A percentile compares a stretch with the other conserved stretches of the same genome.
These are phyloP conservation scores for Meghimatium bilineatum DNA, from an alignment of 2,888 invertebrate species.

Conservation along the genomic window DNA sequence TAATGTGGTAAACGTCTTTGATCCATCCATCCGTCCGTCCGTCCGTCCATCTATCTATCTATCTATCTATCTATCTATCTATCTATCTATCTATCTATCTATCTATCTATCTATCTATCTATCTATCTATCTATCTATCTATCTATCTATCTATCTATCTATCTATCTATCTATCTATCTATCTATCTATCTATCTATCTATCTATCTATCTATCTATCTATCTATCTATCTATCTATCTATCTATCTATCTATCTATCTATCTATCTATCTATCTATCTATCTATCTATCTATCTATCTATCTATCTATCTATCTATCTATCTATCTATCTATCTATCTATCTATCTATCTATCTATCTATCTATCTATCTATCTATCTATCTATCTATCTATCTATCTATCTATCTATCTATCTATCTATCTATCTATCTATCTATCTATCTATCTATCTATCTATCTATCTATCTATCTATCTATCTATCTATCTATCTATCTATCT, in stretches of 20 bases:
- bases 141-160: constrained; percentile 8
- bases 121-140: constrained; percentile 5
- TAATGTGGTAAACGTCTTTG: too few species aligned
- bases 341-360: neutral
- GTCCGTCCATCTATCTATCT: neutral
- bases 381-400: constrained; percentile 18
- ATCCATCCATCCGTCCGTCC: too few species aligned
- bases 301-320: constrained; percentile 6
- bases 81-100: neutral
- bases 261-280: constrained; percentile 8
- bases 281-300: constrained; percentile 12
- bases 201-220: neutral
- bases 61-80: neutral
- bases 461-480: neutral
- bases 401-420: constrained; percentile 18
- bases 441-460: constrained; percentile 18
- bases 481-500: too few species aligned
- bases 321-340: neutral
- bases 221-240: neutral
- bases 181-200: neutral
- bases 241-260: neutral
- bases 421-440: constrained; percentile 18
- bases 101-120: neutral
- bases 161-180: neutral
- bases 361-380: constrained; percentile 3